Conservation (phyloP, 1,140 invertebrate genomes). For the Mamestra configurata region DNA sequence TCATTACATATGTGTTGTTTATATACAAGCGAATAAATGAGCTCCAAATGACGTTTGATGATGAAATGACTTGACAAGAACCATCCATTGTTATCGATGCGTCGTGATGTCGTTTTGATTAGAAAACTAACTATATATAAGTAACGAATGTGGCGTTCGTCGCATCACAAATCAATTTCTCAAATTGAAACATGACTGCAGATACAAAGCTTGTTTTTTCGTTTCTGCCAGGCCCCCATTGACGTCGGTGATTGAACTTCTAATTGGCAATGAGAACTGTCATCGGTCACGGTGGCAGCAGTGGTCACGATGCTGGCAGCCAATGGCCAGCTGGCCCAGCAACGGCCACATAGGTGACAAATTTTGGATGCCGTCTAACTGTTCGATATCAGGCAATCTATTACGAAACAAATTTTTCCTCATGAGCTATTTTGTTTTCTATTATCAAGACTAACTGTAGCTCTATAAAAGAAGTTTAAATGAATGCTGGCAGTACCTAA, state of each 20-base stretch:
- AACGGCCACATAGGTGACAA: slow-evolving; percentile 18
- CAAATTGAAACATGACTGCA: slow-evolving; percentile 78
- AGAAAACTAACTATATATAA: slow-evolving; percentile 55
- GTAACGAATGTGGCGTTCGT: slow-evolving; percentile 47
- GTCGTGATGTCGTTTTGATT: slow-evolving; percentile 63
- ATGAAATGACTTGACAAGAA: slow-evolving; percentile 58
- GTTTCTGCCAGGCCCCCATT: slow-evolving; percentile 57
- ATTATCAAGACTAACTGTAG: slow-evolving; percentile 2
- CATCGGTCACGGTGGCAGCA: slow-evolving; percentile 57
- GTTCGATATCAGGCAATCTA: not conserved
- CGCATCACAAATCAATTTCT: slow-evolving; percentile 77
- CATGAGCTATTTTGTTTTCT: slow-evolving; percentile 14
- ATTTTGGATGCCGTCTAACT: not conserved
- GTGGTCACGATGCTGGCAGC: slow-evolving; percentile 56
- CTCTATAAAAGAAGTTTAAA: slow-evolving; percentile 12
- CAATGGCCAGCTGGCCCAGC: not conserved
- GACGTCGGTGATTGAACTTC: slow-evolving; percentile 78
- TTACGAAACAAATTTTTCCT: slow-evolving; percentile 17
- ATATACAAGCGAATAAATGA: slow-evolving; percentile 43
- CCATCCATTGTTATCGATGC: slow-evolving; percentile 51
- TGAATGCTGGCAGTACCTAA: not conserved
- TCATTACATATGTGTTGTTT: slow-evolving; percentile 45
- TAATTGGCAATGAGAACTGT: slow-evolving; percentile 68
- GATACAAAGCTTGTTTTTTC: slow-evolving; percentile 66
- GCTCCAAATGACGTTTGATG: slow-evolving; percentile 51